Base-by-base conservation (phyloP, 1,140 invertebrate genomes). In the Zaprionus taronus region DNA sequence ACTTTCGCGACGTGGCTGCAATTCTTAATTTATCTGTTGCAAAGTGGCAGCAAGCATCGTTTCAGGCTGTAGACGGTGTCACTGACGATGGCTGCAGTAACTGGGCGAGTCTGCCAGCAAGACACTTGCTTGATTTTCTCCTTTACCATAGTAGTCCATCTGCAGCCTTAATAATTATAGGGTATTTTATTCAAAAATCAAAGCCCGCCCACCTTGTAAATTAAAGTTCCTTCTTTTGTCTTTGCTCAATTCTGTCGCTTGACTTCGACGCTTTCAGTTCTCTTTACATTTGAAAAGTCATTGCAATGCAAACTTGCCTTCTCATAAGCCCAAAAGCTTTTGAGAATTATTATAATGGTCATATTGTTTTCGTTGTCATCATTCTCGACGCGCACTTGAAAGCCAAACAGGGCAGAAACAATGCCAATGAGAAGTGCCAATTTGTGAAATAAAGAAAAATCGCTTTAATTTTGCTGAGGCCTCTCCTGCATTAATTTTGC, bases 1-100 rank as follows among this genome's bases (percentile, higher is more conserved):
- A 15, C 53, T 28, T 17, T 31, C 26, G 9, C 26, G 12, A 51
- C 47, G 47, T 20, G 47, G 47, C 12, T 56, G 53, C 26, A 56
- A 24, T 56, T 56, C 53, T 51, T 51, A 24, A 51, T 51, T 51
- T 20, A 51, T 51, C 47, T 51, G 47, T 24, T 20, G 47, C 20
- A 51, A 51, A 49, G 44, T 49, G 17, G 44, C 44, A 49, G 44
- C 44, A 4, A 49, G 44, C 44, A 49, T 9, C 20, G 44, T 49
- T 22, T 9, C 44, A 20, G 9, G 44, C 44, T 49, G 2, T 20
- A 20, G 44, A 41, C 38, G 5, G 12, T 38, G 36, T 38, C 14
- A 15, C 36, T 38, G 44, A 47, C 20, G 17, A 11, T 20, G 7
- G 11, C 20, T 9, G 47, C 47, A 49, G 11, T 20, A 22, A 22